These are phyloP conservation scores for Stenopsyche tienmushanensis DNA, from an alignment of 1,140 invertebrate genomes.

Conservation along the genomic window DNA sequence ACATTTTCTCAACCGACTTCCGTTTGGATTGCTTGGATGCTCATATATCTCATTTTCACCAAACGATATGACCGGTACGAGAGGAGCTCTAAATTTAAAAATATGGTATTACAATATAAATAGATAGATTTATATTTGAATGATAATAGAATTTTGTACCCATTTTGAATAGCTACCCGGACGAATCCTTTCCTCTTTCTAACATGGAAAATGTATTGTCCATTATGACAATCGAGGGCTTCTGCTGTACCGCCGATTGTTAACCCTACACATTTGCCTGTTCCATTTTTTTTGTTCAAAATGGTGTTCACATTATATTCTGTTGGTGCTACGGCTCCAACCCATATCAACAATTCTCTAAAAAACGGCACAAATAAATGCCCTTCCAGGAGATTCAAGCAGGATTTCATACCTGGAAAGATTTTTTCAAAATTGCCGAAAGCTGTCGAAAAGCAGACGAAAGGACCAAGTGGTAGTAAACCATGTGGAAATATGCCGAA, in stretches of 20 bases:
- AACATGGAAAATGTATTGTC: no score
- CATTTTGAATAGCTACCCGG: no score
- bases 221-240: neutral
- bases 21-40: no score
- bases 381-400: neutral
- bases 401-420: neutral
- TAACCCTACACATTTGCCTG: neutral
- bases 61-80: no score
- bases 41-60: no score
- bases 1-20: no score
- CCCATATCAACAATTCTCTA: neutral
- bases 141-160: no score
- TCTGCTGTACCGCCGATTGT: neutral
- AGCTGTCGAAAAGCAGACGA: neutral
- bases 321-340: neutral
- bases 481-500: neutral
- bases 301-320: neutral
- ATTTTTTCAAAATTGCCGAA: neutral
- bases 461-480: neutral
- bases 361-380: neutral
- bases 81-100: no score
- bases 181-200: no score
- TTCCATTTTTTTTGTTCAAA: neutral
- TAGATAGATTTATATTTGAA: no score
- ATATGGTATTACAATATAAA: no score